Conservation (phyloP, 2,888 invertebrate species). For the Drosophila setosimentum region DNA sequence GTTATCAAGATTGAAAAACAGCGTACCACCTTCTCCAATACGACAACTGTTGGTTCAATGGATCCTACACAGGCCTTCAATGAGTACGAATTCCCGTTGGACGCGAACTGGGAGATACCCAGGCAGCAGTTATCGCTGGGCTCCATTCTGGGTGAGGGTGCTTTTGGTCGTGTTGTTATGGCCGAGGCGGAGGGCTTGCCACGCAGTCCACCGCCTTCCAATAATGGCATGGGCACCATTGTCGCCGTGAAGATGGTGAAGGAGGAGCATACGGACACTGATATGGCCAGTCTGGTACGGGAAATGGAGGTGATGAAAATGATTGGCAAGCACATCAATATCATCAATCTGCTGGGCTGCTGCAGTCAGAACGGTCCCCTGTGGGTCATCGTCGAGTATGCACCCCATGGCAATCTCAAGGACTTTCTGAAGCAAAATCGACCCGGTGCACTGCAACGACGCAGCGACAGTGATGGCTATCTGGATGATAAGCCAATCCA, state of each 20-base stretch:
- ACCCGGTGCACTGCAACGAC: constrained; percentile 66
- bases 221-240: constrained; percentile 86
- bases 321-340: constrained; percentile 98
- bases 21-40: constrained; percentile 89
- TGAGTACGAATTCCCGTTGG: constrained; percentile 98
- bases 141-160: constrained; percentile 97
- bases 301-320: constrained; percentile 99
- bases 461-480: constrained; percentile 76
- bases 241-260: constrained; percentile 99
- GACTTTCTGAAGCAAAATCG: constrained; percentile 95
- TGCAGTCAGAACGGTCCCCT: constrained; percentile 97
- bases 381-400: constrained; percentile 95
- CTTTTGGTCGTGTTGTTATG: constrained; percentile 98
- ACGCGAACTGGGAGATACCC: constrained; percentile 97
- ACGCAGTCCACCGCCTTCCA: constrained; percentile 47
- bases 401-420: constrained; percentile 96
- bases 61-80: constrained; percentile 90
- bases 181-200: constrained; percentile 90
- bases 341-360: constrained; percentile 98
- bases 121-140: constrained; percentile 92
- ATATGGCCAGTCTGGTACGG: constrained; percentile 98
- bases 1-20: constrained; percentile 96
- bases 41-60: constrained; percentile 85
- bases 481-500: constrained; percentile 63
- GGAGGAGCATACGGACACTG: constrained; percentile 98